Conservation (phyloP, 2,113 vertebrate genomes). For the Phoenicopterus ruber region DNA sequence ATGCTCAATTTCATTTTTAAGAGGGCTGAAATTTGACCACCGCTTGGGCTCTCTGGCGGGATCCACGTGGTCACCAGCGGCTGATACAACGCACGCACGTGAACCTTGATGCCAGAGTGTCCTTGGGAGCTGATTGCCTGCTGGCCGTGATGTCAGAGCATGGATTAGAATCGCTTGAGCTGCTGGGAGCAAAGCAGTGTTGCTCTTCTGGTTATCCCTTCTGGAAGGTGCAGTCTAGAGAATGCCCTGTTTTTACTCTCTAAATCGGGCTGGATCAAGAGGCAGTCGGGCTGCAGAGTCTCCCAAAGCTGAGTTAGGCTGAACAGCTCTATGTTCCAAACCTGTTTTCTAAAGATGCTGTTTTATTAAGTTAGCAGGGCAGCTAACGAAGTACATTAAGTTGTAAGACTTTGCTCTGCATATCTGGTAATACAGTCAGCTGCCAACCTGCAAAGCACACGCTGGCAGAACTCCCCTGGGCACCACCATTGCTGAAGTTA, state of each 20-base stretch:
- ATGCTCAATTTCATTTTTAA: not conserved
- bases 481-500: not conserved
- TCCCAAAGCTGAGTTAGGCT: not conserved
- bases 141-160: rapidly evolving
- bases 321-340: not conserved
- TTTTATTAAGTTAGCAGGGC: not conserved
- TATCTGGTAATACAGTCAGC: not conserved
- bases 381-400: not conserved
- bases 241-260: not conserved
- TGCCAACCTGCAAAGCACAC: not conserved
- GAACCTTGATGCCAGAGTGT: not conserved
- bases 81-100: rapidly evolving
- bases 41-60: not conserved
- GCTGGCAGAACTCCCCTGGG: not conserved
- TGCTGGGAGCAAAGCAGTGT: not conserved
- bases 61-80: rapidly evolving
- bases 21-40: not conserved
- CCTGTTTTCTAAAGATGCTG: not conserved
- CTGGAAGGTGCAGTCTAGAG: not conserved
- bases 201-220: not conserved
- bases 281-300: rapidly evolving
- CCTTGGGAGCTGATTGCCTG: not conserved
- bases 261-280: not conserved
- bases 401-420: not conserved
- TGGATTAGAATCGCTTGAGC: not conserved